phyloP scores from a whole-genome alignment of 2,113 vertebrate genomes.

The Microtus richardsoni region DNA sequence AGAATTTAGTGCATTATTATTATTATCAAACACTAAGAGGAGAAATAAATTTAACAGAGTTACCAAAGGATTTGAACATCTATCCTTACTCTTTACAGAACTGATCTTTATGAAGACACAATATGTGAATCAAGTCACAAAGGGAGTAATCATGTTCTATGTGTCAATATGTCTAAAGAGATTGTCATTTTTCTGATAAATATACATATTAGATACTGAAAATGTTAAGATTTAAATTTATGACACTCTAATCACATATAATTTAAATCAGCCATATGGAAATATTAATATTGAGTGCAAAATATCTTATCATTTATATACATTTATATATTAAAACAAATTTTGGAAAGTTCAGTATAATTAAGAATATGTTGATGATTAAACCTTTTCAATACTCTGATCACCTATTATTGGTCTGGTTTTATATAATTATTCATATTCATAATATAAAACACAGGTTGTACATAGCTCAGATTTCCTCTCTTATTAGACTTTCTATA shows the following conservation, averaged over 20 bases:
- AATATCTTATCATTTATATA: not conserved
- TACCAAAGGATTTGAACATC: conserved; percentile 61
- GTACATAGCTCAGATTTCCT: not conserved
- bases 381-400: not conserved
- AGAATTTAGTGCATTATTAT: conserved; percentile 70
- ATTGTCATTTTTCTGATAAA: not conserved
- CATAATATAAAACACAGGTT: not conserved
- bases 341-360: not conserved
- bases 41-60: conserved; percentile 66
- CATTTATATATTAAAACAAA: not conserved
- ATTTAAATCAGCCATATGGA: not conserved
- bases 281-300: not conserved
- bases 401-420: not conserved
- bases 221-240: not conserved
- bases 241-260: not conserved
- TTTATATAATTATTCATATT: not conserved
- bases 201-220: not conserved
- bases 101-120: conserved; percentile 52
- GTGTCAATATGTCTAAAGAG: conserved; percentile 24
- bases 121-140: conserved; percentile 49
- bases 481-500: not conserved
- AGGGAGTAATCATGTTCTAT: conserved; percentile 26
- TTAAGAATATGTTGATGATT: not conserved
- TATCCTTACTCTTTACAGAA: conserved; percentile 20
- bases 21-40: conserved; percentile 66